phyloP scores from a whole-genome alignment of 30 jellyfish, hydroid and myxozoan species.

The Aurelia aurita complex sp. Pacific region DNA sequence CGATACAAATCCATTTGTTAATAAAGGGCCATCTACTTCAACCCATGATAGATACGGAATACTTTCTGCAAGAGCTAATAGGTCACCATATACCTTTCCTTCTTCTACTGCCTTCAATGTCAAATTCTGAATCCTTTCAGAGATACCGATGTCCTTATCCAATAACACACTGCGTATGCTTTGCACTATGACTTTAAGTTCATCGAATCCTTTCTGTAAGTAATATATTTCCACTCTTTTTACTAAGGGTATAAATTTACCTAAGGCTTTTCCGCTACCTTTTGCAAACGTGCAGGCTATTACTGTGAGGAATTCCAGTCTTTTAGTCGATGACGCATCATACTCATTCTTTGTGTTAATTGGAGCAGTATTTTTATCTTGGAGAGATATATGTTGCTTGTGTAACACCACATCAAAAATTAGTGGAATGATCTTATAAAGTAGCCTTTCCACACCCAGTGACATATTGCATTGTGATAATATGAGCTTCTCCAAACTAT shows the following conservation, averaged over 20 bases:
- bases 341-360: too few species aligned
- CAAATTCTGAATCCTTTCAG: not conserved
- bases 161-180: not conserved
- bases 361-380: too few species aligned
- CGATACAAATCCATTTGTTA: not conserved
- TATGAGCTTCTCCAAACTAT: too few species aligned
- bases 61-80: not conserved
- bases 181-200: not conserved
- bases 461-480: too few species aligned
- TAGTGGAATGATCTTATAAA: too few species aligned
- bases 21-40: not conserved
- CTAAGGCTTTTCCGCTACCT: not conserved
- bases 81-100: not conserved
- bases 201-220: not conserved
- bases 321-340: too few species aligned
- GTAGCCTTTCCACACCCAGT: too few species aligned
- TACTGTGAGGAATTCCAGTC: not conserved
- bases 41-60: not conserved
- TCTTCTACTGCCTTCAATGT: not conserved
- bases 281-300: not conserved
- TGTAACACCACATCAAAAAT: too few species aligned
- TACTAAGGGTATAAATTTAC: not conserved
- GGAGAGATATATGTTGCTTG: too few species aligned
- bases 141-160: not conserved
- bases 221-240: not conserved